Percentiles rank a stretch among this genome's conserved stretches.
Conservation (phyloP, 2,888 invertebrate species). For the Sphecodes monilicornis region DNA sequence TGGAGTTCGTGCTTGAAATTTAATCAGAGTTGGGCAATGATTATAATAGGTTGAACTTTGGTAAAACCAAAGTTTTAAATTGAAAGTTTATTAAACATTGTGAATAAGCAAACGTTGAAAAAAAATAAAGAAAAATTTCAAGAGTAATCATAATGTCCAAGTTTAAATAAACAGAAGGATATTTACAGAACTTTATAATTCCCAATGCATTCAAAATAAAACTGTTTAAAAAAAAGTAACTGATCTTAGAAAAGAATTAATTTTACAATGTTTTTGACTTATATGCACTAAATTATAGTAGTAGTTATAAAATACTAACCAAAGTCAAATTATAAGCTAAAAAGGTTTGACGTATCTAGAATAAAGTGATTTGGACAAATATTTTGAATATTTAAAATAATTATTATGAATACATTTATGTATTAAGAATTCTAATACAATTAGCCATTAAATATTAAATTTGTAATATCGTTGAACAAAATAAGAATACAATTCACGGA, state of each 20-base stretch:
- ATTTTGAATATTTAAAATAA: background rate
- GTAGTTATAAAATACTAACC: background rate
- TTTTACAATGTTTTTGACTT: background rate
- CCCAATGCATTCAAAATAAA: background rate
- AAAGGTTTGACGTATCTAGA: background rate
- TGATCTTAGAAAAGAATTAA: background rate
- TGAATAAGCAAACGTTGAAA: background rate
- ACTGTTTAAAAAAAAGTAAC: background rate
- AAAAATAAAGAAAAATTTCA: background rate
- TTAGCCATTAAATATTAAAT: background rate
- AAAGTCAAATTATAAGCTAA: background rate
- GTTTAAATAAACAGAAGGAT: background rate
- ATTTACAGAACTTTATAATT: background rate
- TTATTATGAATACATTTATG: background rate
- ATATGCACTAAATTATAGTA: too few species aligned
- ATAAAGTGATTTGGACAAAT: background rate
- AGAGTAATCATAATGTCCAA: background rate
- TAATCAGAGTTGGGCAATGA: conserved; percentile 23
- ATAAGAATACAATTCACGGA: background rate
- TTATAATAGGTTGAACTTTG: background rate
- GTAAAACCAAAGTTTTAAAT: background rate
- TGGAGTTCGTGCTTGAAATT: background rate
- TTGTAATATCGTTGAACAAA: background rate
- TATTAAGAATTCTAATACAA: background rate
- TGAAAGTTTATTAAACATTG: background rate